These are phyloP conservation scores for Copsychus sechellarum DNA, from an alignment of 2,113 vertebrate species.

Conservation along the genomic window DNA sequence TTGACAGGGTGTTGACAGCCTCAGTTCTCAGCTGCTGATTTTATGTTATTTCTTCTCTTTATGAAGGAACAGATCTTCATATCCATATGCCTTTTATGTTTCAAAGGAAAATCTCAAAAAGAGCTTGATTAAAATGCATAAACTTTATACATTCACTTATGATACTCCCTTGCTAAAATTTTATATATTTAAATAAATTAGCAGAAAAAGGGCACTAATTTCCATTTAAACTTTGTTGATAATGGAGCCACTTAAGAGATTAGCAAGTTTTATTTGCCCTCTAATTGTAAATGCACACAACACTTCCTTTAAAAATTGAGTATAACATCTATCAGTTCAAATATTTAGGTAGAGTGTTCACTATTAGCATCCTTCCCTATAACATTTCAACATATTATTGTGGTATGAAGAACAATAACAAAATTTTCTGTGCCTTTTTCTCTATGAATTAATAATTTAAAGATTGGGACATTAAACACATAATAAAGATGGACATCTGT, in stretches of 20 bases:
- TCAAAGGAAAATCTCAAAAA: conserved; percentile 8
- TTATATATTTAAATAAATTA: neutral
- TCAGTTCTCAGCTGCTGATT: neutral
- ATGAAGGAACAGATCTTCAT: neutral
- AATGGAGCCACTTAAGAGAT: neutral
- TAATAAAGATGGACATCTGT: neutral
- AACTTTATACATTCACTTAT: neutral
- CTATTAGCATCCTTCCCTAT: neutral
- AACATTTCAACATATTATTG: neutral
- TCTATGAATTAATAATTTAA: neutral
- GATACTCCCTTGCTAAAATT: neutral
- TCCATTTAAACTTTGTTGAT: neutral
- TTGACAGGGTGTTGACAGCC: conserved; percentile 44
- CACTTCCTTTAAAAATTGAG: neutral
- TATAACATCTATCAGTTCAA: neutral
- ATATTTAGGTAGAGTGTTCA: neutral
- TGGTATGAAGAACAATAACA: neutral
- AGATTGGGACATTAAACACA: neutral
- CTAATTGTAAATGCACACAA: neutral
- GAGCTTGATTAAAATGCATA: neutral
- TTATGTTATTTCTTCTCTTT: neutral
- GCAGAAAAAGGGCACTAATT: neutral
- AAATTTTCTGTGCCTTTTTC: neutral
- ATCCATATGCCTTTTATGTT: conserved; percentile 38
- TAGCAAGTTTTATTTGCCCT: neutral